A percentile compares a stretch with the other conserved stretches of the same genome.
Evolutionary conservation across 2,888 invertebrate genomes (phyloP).

Genomic region (Drosophila flavopinicola): DNA sequence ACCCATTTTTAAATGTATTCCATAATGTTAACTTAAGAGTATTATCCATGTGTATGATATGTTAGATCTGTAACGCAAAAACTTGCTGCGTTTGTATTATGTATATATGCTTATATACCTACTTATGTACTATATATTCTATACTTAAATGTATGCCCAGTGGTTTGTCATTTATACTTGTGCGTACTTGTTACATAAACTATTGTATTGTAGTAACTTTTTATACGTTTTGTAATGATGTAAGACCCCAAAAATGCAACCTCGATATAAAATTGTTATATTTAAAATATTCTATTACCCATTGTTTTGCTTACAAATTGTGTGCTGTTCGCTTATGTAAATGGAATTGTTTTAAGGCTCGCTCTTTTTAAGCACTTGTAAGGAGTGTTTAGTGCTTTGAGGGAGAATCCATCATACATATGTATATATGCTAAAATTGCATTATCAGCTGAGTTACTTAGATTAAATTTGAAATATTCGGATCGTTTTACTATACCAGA

Average conservation of each 20-base stretch:
- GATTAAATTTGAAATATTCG: too few relatives aligned
- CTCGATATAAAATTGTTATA: constrained; percentile 14
- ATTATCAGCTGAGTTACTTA: too few relatives aligned
- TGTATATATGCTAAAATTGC: too few relatives aligned
- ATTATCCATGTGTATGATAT: constrained; percentile 60
- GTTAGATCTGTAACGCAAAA: constrained; percentile 12
- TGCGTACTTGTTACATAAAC: constrained; percentile 55
- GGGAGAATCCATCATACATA: too few relatives aligned
- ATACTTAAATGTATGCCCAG: constrained; percentile 32
- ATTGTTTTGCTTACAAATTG: too few relatives aligned
- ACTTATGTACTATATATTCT: constrained; percentile 27
- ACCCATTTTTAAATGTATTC: constrained; percentile 41
- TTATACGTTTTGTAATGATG: constrained; percentile 34
- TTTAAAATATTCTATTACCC: not conserved
- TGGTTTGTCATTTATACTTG: constrained; percentile 29
- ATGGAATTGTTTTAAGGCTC: too few relatives aligned
- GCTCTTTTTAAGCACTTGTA: too few relatives aligned
- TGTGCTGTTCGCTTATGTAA: too few relatives aligned
- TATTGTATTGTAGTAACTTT: constrained; percentile 55
- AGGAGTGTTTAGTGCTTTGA: too few relatives aligned
- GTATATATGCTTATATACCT: constrained; percentile 30
- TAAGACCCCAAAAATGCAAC: constrained; percentile 30
- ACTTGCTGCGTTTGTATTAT: constrained; percentile 45
- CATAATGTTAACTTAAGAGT: constrained; percentile 55
- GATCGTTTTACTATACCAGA: too few relatives aligned